Percentiles rank a stretch among this genome's conserved stretches.
Conservation (phyloP, 2,113 vertebrate species). For the Brachyistius frenatus region DNA sequence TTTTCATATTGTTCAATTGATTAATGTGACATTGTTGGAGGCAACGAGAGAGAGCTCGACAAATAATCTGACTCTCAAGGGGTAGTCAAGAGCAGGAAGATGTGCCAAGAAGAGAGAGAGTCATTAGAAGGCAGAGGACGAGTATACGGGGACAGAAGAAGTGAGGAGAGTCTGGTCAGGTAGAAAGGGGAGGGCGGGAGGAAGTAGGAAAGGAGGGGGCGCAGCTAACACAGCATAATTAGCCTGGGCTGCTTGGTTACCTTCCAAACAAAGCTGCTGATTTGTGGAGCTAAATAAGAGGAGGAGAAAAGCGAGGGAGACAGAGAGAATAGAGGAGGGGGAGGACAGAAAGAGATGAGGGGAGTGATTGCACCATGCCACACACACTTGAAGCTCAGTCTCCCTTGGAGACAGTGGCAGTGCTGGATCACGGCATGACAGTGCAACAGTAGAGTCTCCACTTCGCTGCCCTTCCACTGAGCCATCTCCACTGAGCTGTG, state of each 20-base stretch:
- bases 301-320: constrained; percentile 73
- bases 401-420: constrained; percentile 83
- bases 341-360: constrained; percentile 74
- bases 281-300: constrained; percentile 79
- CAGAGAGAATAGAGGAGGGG: constrained; percentile 59
- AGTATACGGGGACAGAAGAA: constrained; percentile 29
- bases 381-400: constrained; percentile 85
- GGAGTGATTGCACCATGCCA: constrained; percentile 82
- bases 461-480: constrained; percentile 62
- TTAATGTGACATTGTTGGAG: constrained; percentile 45
- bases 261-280: constrained; percentile 87
- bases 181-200: constrained; percentile 47
- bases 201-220: constrained; percentile 53
- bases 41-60: constrained; percentile 54
- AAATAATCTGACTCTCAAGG: constrained; percentile 68
- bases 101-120: constrained; percentile 51
- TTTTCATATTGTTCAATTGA: constrained; percentile 24
- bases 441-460: constrained; percentile 75
- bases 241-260: constrained; percentile 85
- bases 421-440: constrained; percentile 77
- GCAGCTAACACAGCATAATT: constrained; percentile 84
- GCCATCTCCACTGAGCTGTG: constrained; percentile 57
- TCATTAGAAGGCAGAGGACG: constrained; percentile 41
- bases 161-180: constrained; percentile 65
- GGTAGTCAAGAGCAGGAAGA: constrained; percentile 69